Base-by-base conservation (phyloP, 2,113 vertebrate species). In the Psilopogon haemacephalus region DNA sequence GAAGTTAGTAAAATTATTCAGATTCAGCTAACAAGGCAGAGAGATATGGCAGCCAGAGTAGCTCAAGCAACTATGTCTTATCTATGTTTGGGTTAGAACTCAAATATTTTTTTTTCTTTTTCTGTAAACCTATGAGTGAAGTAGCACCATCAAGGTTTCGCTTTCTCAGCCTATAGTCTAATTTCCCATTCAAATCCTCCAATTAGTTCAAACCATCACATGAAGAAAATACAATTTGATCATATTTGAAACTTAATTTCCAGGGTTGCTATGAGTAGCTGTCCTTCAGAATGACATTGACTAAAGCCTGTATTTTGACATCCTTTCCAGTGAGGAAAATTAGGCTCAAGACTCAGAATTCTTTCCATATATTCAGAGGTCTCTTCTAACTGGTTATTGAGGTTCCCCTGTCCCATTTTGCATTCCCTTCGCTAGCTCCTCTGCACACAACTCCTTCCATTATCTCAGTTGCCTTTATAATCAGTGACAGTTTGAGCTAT, bases 251-350 rank as follows among this genome's bases (percentile, higher is more conserved):
- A 80, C n/a, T 81, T 93, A 59, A 67, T 80, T 90, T 93, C 48
- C 35, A 38, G 18, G 13, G 16, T 35, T 8, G 8, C 42, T 88
- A 10, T 91, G 64, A 80, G 42, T 63, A n/a, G 6, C n/a, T 86
- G n/a, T 76, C 75, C 88, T 95, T 93, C 68, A 83, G 56, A 90
- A 92, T 74, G 52, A 77, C 83, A 93, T 88, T 91, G 83, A 68
- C 21, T 86, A 63, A 35, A 74, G n/a, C 12, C n/a, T 60, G 3
- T 60, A 56, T 68, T 90, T 68, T 68, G 38, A 81, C 14, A 77
- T 60, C 80, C 42, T 91, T 73, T 14, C 12, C 11, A 60, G 19
- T 11, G 18, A 10, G 80, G 20, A 46, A 91, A 94, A 74, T 42
- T 13, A 84, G 6, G 11, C 11, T 55, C 14, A 50, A 38, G 13